phyloP scores from a whole-genome alignment of 2,113 vertebrate genomes.

The Nyctereutes procyonoides region DNA sequence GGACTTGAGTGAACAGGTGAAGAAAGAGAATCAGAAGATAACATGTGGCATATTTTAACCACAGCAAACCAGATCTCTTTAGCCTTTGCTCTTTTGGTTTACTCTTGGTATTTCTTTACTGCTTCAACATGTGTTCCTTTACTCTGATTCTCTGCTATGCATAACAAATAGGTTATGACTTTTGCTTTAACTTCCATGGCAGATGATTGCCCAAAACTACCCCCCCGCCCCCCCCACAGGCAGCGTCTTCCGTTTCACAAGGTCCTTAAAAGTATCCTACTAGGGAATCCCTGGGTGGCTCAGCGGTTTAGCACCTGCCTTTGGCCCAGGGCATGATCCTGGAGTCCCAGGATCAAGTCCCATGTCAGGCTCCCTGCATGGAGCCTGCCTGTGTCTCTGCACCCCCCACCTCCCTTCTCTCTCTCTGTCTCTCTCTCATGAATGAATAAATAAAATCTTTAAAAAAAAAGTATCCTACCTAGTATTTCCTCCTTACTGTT shows the following conservation, averaged over 20 bases:
- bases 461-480: not conserved
- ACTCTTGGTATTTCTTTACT: not conserved
- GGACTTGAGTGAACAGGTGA: not conserved
- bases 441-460: too few species aligned
- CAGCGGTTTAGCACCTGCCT: too few species aligned
- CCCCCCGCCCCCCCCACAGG: too few species aligned
- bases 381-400: too few species aligned
- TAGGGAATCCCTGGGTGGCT: too few species aligned
- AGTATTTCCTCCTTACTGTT: not conserved
- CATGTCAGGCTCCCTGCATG: too few species aligned
- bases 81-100: conserved; percentile 20
- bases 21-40: not conserved
- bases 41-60: not conserved
- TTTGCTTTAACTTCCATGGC: not conserved
- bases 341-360: too few species aligned
- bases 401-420: fast-evolving
- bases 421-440: too few species aligned
- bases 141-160: not conserved
- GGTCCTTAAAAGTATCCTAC: not conserved
- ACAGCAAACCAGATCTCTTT: not conserved
- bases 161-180: not conserved
- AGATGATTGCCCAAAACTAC: not conserved
- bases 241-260: not conserved
- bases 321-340: too few species aligned
- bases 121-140: conserved; percentile 35